Base-by-base conservation (phyloP, 2,113 vertebrate species). In the Petaurus breviceps region DNA sequence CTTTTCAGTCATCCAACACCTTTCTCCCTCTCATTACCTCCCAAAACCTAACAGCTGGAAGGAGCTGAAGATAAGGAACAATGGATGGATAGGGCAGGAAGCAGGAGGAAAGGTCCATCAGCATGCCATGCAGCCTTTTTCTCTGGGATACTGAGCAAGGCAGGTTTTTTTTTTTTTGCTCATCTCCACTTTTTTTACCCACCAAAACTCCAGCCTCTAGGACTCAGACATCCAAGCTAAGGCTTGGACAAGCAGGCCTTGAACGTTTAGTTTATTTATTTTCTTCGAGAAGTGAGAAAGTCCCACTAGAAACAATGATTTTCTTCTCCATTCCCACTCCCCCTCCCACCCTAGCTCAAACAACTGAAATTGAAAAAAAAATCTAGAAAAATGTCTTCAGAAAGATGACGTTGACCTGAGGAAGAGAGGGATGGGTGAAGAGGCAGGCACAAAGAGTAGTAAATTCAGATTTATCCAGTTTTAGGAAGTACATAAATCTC, bases 281-380 rank as follows among this genome's bases (percentile, higher is more conserved):
- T 93, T 97, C 97, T 97, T 93, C 46, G 89, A 96, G 94, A 95
- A 96, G 94, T 94, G 54, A 94, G 24, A 95, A 93, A 96, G 92
- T 96, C 96, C 96, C 53, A 96, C 24, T 24, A 96, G 93, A 97
- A 96, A 95, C 53, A 95, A 14, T 96, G 96, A 94, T 93, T 96
- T 96, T 96, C 93, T 90, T 90, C 22, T 1, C 47, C 26, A 57
- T 49, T 49, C 47, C 47, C 4, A 4, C 47, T 49, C 47, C 28
- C 57, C 57, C 24, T 14, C n/a, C n/a, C 68, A 51, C 51, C 51
- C 4, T 11, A 90, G 49, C 91, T 77, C 89, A 97, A 97, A 96
- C 61, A 96, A 96, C 95, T 95, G 55, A 97, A 98, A 97, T 96
- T 94, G 14, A 9, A 92, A 96, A 96, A 96, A 94, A 55, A 55